Evolutionary conservation across 1,140 invertebrate species (phyloP).

Genomic region (Sarcophaga bullata): DNA sequence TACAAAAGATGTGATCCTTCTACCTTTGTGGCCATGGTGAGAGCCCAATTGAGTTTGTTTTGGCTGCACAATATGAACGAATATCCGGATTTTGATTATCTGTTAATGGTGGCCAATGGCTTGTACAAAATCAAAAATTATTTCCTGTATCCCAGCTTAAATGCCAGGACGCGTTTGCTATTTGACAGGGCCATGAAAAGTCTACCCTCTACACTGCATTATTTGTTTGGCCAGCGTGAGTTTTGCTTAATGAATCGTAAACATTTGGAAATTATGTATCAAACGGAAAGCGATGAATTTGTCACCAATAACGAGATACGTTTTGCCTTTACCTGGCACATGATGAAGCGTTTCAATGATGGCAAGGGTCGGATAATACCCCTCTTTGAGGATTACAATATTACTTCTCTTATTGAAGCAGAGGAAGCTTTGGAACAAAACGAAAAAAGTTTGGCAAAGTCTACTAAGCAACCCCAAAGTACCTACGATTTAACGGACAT

Average conservation of each 20-base stretch:
- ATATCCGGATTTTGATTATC: background rate
- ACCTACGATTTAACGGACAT: background rate
- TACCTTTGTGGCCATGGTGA: background rate
- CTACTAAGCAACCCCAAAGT: background rate
- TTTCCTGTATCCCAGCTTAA: background rate
- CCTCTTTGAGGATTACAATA: background rate
- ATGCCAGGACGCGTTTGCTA: background rate
- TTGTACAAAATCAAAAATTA: background rate
- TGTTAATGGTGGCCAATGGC: slow-evolving; percentile 6
- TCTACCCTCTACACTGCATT: background rate
- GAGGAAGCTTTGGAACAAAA: background rate
- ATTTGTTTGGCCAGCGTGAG: background rate
- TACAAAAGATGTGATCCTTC: slow-evolving; percentile 15
- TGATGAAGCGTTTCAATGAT: background rate
- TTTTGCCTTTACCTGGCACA: background rate
- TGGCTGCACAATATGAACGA: slow-evolving; percentile 2
- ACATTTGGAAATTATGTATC: background rate
- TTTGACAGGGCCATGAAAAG: background rate
- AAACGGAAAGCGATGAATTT: background rate
- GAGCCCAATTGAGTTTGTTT: background rate
- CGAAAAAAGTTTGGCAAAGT: too few relatives aligned
- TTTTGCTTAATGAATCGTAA: background rate
- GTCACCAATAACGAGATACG: background rate
- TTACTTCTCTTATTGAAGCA: background rate
- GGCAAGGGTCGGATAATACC: background rate